Evolutionary conservation across 2,888 invertebrate genomes (phyloP).

Genomic region (Agriopis marginaria): DNA sequence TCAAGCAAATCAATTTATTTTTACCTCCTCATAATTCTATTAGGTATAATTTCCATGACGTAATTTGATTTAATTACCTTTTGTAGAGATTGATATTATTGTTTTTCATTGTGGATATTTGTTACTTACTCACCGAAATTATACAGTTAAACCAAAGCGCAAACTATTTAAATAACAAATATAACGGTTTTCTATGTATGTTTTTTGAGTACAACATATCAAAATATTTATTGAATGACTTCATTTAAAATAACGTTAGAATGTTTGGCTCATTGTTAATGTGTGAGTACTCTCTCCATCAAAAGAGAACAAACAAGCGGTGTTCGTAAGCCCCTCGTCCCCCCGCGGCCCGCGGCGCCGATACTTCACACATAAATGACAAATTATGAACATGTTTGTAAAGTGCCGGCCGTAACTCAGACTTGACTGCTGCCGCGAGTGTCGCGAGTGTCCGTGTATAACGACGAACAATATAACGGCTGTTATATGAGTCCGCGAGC

Average conservation of each 20-base stretch:
- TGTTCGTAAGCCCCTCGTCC: background rate
- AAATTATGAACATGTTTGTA: slow-evolving; percentile 26
- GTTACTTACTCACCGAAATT: no score
- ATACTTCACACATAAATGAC: slow-evolving; percentile 14
- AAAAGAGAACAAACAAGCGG: background rate
- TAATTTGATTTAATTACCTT: no score
- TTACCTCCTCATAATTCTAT: no score
- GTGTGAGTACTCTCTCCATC: background rate
- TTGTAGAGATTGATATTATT: no score
- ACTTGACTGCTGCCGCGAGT: slow-evolving; percentile 6
- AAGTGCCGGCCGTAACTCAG: slow-evolving; percentile 21
- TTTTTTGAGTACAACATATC: no score
- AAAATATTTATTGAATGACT: background rate
- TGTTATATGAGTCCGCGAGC: slow-evolving; percentile 4
- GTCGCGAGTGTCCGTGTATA: background rate
- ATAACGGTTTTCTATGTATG: no score
- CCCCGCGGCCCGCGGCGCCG: background rate
- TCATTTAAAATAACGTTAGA: background rate
- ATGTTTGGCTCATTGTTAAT: background rate
- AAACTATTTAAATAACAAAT: no score
- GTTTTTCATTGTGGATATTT: no score
- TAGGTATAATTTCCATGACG: no score
- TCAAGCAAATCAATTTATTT: no score
- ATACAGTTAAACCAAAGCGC: no score
- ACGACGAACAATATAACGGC: slow-evolving; percentile 7